phyloP scores from a whole-genome alignment of 1,140 invertebrate genomes.

The Euborellia annulipes region DNA sequence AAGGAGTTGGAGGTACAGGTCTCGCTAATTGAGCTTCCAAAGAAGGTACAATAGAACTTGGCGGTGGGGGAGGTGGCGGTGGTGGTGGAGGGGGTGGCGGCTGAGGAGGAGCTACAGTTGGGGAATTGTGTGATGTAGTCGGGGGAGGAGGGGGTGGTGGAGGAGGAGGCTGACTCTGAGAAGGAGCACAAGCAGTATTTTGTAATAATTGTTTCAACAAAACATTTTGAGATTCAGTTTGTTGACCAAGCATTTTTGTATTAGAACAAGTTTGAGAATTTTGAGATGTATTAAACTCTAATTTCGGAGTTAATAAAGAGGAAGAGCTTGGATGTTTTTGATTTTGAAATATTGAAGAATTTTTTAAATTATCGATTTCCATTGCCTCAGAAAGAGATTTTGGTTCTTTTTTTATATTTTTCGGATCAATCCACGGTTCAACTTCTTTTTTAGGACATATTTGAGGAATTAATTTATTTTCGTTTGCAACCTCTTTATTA shows the following conservation, averaged over 20 bases:
- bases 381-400: neutral
- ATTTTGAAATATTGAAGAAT: too few relatives aligned
- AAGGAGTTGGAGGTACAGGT: conserved; percentile 44
- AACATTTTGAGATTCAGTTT: conserved; percentile 64
- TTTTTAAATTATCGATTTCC: too few relatives aligned
- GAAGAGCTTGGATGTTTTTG: neutral
- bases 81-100: conserved; percentile 25
- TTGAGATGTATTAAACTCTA: too few relatives aligned
- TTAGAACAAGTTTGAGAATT: too few relatives aligned
- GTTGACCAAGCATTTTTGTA: too few relatives aligned
- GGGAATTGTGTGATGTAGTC: conserved; percentile 13
- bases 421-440: neutral
- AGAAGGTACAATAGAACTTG: conserved; percentile 40
- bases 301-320: neutral
- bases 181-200: conserved; percentile 53
- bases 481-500: too few relatives aligned
- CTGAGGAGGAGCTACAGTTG: conserved; percentile 6
- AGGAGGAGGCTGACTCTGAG: conserved; percentile 25
- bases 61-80: conserved; percentile 21
- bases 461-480: too few relatives aligned
- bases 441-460: too few relatives aligned
- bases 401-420: conserved; percentile 3
- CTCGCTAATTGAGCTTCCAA: conserved; percentile 54
- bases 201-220: conserved; percentile 77
- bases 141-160: conserved; percentile 26